A percentile compares a stretch with the other conserved stretches of the same genome.
These are phyloP conservation scores for Calycopis cecrops DNA, from an alignment of 1,140 invertebrate species.

Conservation along the genomic window DNA sequence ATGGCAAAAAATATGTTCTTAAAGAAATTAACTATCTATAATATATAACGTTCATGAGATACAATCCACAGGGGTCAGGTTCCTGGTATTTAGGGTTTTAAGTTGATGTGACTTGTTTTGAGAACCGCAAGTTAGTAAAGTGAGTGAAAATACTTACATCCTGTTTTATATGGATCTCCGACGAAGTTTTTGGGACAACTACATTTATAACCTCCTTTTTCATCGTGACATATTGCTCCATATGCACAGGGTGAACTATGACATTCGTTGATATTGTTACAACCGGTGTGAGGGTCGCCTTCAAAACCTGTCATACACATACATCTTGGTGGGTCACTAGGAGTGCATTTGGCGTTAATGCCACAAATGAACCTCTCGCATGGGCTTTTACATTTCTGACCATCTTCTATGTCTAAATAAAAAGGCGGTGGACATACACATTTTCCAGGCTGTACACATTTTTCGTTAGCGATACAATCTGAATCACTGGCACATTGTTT, in stretches of 20 bases:
- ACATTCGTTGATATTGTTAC: constrained; percentile 90
- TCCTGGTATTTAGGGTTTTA: too few relatives aligned
- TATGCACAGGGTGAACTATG: constrained; percentile 86
- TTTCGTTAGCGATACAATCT: constrained; percentile 90
- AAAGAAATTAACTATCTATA: too few relatives aligned
- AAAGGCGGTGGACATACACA: constrained; percentile 93
- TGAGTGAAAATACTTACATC: constrained; percentile 78
- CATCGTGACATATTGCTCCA: constrained; percentile 90
- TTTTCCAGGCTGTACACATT: constrained; percentile 92
- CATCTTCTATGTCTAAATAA: constrained; percentile 86
- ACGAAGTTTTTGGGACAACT: constrained; percentile 87
- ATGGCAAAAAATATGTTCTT: too few relatives aligned
- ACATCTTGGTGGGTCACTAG: constrained; percentile 91
- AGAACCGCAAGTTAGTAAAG: too few relatives aligned
- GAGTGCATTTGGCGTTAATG: constrained; percentile 93
- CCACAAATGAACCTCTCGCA: constrained; percentile 92
- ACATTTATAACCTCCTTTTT: constrained; percentile 89
- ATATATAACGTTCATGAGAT: too few relatives aligned
- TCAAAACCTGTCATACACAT: constrained; percentile 90
- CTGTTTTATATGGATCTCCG: constrained; percentile 89
- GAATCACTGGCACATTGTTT: constrained; percentile 86
- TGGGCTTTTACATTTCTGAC: constrained; percentile 91
- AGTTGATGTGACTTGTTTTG: too few relatives aligned
- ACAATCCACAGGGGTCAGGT: too few relatives aligned
- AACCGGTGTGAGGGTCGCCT: constrained; percentile 88